A percentile compares a stretch with the other conserved stretches of the same genome.
Conservation (phyloP, 2,113 vertebrate species). For the Protobothrops mucrosquamatus region DNA sequence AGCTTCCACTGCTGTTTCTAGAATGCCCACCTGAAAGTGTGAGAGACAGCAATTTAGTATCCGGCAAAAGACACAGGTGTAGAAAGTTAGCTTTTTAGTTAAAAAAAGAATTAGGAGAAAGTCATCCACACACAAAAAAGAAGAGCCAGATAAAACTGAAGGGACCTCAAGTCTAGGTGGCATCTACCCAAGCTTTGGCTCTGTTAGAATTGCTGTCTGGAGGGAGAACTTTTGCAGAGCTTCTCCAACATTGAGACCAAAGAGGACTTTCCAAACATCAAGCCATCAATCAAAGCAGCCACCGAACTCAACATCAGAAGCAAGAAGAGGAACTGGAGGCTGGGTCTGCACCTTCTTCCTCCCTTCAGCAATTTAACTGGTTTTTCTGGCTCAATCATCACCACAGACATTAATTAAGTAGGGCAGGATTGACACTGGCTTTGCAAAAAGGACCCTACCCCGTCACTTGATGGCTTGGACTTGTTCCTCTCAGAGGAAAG, state of each 20-base stretch:
- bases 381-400: neutral
- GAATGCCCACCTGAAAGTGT: conserved; percentile 96
- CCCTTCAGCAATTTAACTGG: neutral
- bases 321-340: no score
- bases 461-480: neutral
- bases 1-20: conserved; percentile 99
- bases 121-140: conserved; percentile 58
- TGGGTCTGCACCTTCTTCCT: neutral
- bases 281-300: neutral
- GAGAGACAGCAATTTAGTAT: conserved; percentile 86
- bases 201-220: neutral
- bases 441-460: no score
- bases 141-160: neutral
- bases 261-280: neutral
- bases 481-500: neutral
- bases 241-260: neutral
- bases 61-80: conserved; percentile 58
- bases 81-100: conserved; percentile 59
- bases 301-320: neutral
- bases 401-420: neutral
- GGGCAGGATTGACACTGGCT: neutral
- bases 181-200: conserved; percentile 51
- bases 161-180: neutral
- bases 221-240: neutral
- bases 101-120: neutral